These are phyloP conservation scores for Leucophenga maculata DNA, from an alignment of 2,888 invertebrate genomes.

Conservation along the genomic window DNA sequence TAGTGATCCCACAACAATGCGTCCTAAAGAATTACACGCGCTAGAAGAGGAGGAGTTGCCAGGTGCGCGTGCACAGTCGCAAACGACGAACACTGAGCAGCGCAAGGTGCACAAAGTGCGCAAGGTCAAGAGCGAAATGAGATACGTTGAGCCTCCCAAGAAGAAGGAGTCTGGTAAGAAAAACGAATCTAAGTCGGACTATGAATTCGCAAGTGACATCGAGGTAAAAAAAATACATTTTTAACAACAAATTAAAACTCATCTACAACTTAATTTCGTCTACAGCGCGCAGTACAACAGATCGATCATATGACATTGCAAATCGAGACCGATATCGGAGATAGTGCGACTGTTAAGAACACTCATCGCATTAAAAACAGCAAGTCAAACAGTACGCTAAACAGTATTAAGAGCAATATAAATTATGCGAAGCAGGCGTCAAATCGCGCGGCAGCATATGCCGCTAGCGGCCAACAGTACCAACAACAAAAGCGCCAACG, in stretches of 20 bases:
- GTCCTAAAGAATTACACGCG: conserved; percentile 38
- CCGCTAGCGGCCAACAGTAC: not conserved
- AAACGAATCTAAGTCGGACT: conserved; percentile 68
- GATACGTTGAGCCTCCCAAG: conserved; percentile 56
- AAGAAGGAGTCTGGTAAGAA: conserved; percentile 57
- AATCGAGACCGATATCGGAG: conserved; percentile 65
- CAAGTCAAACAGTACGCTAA: not conserved
- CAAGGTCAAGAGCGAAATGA: conserved; percentile 70
- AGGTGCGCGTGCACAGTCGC: not conserved
- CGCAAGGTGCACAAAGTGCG: conserved; percentile 61
- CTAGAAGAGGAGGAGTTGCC: not conserved
- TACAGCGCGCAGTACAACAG: too few relatives aligned
- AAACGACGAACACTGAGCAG: conserved; percentile 29
- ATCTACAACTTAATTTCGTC: not conserved
- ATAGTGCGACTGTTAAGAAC: conserved; percentile 43
- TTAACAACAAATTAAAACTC: not conserved
- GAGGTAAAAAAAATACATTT: conserved; percentile 52
- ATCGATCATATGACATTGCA: too few relatives aligned
- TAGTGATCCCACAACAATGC: conserved; percentile 47
- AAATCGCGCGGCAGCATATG: conserved; percentile 29
- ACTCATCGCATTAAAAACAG: conserved; percentile 23
- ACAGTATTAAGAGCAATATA: not conserved
- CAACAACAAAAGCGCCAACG: conserved; percentile 10
- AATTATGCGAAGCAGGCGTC: not conserved
- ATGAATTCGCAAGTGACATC: conserved; percentile 63